Evolutionary conservation across 2,888 invertebrate genomes (phyloP), one percentile per base, ranked within the genome.

Genomic region (Plutella xylostella): DNA sequence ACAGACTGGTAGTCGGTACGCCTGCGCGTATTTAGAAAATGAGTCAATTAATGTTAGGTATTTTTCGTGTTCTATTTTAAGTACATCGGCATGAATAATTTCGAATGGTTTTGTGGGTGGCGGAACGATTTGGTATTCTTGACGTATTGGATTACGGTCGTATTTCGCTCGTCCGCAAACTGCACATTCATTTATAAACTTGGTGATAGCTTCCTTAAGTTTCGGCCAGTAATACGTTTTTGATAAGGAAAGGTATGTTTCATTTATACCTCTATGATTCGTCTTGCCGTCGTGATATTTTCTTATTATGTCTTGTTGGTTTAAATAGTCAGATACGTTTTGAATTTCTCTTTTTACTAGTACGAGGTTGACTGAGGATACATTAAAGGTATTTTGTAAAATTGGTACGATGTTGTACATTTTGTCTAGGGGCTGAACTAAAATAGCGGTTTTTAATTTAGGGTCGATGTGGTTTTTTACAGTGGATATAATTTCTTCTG

Each of bases 91-190:
- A 45, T 9, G 38, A 35, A 22, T 20, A 42, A 49, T 46, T 28
- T 45, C 41, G 30, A 50, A 51, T 2, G 58, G 60, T 46, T 48
- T 51, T n/a, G n/a, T n/a, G n/a, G n/a, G n/a, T n/a, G n/a, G n/a
- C n/a, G n/a, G n/a, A n/a, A n/a, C n/a, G n/a, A n/a, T n/a, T n/a
- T n/a, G n/a, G n/a, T n/a, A n/a, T n/a, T n/a, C n/a, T n/a, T n/a
- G n/a, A n/a, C n/a, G n/a, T n/a, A n/a, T n/a, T n/a, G n/a, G n/a
- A n/a, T n/a, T n/a, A n/a, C n/a, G n/a, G n/a, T n/a, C n/a, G 34
- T 53, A 55, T 50, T 25, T 47, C 42, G 43, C 48, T 21, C 19
- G 14, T 14, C 9, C 11, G 5, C 48, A 35, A 54, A 55, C 19
- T 46, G 45, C 34, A 22, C 59, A 49, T 47, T 19, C 55, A 53